A percentile compares a stretch with the other conserved stretches of the same genome.
phyloP scores from a whole-genome alignment of 2,113 vertebrate genomes.

The Rhegmatorhina hoffmannsi region DNA sequence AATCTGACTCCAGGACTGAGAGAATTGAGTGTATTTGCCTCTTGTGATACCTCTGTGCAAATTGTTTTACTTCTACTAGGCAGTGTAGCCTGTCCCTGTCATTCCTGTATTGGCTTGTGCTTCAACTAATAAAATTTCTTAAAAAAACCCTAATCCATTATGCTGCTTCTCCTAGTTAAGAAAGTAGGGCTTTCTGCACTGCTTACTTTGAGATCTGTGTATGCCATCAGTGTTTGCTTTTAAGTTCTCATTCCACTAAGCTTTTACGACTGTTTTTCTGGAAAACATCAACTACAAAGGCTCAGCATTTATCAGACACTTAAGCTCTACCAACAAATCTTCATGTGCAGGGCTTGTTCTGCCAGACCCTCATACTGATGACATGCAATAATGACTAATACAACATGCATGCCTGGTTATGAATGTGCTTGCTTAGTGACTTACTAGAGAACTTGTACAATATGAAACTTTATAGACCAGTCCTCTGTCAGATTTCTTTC shows the following conservation, averaged over 20 bases:
- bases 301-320: constrained; percentile 7
- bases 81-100: background rate
- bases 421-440: constrained; percentile 24
- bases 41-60: background rate
- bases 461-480: constrained; percentile 11
- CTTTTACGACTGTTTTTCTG: background rate
- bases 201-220: background rate
- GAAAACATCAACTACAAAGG: background rate
- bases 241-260: background rate
- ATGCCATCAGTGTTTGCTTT: background rate
- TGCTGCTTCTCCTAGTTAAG: background rate
- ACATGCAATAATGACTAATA: background rate
- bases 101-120: constrained; percentile 43
- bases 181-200: background rate
- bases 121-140: background rate
- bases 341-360: background rate
- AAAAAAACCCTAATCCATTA: background rate
- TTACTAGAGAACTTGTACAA: background rate
- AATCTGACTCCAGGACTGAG: background rate
- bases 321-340: background rate
- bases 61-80: background rate
- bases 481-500: constrained; percentile 68
- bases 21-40: background rate
- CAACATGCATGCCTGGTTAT: constrained; percentile 7
- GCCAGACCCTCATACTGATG: background rate